These are phyloP conservation scores for Tenebrio molitor DNA, from an alignment of 1,140 invertebrate species.

Conservation along the genomic window DNA sequence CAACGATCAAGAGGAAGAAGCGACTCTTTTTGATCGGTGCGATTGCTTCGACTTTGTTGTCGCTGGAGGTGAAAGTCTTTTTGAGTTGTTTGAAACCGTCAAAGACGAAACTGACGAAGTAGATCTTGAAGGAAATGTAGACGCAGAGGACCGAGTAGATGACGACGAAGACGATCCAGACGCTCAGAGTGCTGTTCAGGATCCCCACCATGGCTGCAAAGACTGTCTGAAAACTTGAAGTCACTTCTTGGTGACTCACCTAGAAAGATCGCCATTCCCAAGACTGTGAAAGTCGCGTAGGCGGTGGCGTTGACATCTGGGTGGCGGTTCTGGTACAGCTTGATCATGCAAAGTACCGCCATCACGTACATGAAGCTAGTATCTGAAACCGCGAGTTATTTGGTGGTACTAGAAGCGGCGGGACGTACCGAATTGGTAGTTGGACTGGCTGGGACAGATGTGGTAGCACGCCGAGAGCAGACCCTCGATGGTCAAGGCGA, in stretches of 20 bases:
- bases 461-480: slow-evolving; percentile 89
- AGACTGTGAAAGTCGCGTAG: slow-evolving; percentile 82
- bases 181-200: slow-evolving; percentile 61
- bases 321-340: slow-evolving; percentile 91
- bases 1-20: slow-evolving; percentile 71
- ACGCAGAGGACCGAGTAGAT: slow-evolving; percentile 64
- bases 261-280: slow-evolving; percentile 85
- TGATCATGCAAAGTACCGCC: slow-evolving; percentile 87
- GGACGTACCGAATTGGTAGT: slow-evolving; percentile 90
- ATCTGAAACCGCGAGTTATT: slow-evolving; percentile 72
- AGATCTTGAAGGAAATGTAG: slow-evolving; percentile 62
- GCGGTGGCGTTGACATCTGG: slow-evolving; percentile 91
- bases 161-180: slow-evolving; percentile 67
- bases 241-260: slow-evolving; percentile 68
- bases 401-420: background rate
- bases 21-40: slow-evolving; percentile 67
- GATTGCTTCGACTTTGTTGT: slow-evolving; percentile 65
- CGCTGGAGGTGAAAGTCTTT: slow-evolving; percentile 56
- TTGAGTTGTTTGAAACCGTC: slow-evolving; percentile 62
- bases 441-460: slow-evolving; percentile 89
- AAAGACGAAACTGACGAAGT: slow-evolving; percentile 60
- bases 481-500: slow-evolving; percentile 90
- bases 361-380: slow-evolving; percentile 96
- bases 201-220: slow-evolving; percentile 63
- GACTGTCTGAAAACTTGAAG: background rate